Evolutionary conservation across 92 coral and sea anemone genomes (phyloP).

Genomic region (Porites evermanni): DNA sequence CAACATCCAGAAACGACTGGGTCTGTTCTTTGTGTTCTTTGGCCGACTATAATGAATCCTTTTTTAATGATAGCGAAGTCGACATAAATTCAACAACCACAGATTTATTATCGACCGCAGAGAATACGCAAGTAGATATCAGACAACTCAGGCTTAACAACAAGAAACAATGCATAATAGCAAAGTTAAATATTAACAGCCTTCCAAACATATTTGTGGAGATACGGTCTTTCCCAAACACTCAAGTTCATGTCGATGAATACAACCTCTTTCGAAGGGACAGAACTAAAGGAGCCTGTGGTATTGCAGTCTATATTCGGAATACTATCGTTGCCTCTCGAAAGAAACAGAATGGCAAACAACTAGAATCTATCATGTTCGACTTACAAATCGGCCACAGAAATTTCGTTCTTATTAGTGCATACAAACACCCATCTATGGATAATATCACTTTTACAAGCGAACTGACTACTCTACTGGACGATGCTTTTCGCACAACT

Average conservation of each 20-base stretch:
- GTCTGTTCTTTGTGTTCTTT: not conserved
- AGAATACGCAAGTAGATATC: not conserved
- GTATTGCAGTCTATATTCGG: no score
- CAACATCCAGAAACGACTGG: not conserved
- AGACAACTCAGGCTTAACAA: constrained; percentile 28
- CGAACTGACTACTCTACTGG: no score
- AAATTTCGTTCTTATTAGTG: no score
- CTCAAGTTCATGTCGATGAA: not conserved
- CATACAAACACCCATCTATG: no score
- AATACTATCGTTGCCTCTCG: no score
- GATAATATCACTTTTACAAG: no score
- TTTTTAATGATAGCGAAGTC: not conserved
- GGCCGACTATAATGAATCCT: not conserved
- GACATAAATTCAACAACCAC: not conserved
- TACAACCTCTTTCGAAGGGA: not conserved
- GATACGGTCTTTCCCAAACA: no score
- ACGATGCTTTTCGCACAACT: no score
- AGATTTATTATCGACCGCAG: not conserved
- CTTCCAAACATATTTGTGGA: not conserved
- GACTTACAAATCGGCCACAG: no score
- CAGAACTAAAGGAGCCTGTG: not conserved
- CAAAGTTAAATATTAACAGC: constrained; percentile 44
- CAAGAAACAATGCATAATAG: constrained; percentile 14
- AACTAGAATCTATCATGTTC: no score
- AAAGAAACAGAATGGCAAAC: no score